Evolutionary conservation across 1,140 invertebrate species (phyloP), one percentile per base, ranked within the genome.

Genomic region (Pantala flavescens): DNA sequence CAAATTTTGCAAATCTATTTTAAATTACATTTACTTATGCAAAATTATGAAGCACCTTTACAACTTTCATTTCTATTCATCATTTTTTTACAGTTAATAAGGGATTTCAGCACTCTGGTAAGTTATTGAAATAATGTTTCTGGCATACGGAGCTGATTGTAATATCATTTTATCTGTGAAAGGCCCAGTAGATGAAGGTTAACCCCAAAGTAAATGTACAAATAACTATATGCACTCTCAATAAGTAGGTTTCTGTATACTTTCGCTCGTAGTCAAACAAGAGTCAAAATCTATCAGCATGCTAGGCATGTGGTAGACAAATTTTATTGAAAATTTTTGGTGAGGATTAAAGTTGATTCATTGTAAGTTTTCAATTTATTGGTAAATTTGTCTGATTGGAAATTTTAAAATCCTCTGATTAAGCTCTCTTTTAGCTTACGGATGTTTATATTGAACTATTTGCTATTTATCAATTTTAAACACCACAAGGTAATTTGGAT

Each of bases 181-280:
- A 63, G 49, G 49, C 49, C 49, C 49, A 63, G 49, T 63, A 63
- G 49, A 63, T 63, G n/a, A 63, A 63, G 49, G 49, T 63, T 63
- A 63, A 16, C 49, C n/a, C 49, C 49, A 63, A 19, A 1, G 49
- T 63, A 63, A 16, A 63, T 63, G 49, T 63, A 63, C n/a, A 16
- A 21, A 63, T 63, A 63, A 63, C 49, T 63, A 7, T 63, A 14
- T 63, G 49, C 49, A 63, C 49, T 7, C n/a, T 63, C 14, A 63
- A 63, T 63, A 16, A 19, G 49, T 63, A 63, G 49, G 49, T 19
- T 21, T 63, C n/a, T 63, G 49, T 21, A 63, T 63, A 63, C 12
- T 63, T 63, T 63, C 49, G n/a, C 49, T 63, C 16, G 49, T 63
- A 63, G 49, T 63, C 12, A 63, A 21, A 63, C 3, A 63, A 63